Evolutionary conservation across 2,113 vertebrate genomes (phyloP), one percentile per base, ranked within the genome.

Genomic region (Cercocebus atys): DNA sequence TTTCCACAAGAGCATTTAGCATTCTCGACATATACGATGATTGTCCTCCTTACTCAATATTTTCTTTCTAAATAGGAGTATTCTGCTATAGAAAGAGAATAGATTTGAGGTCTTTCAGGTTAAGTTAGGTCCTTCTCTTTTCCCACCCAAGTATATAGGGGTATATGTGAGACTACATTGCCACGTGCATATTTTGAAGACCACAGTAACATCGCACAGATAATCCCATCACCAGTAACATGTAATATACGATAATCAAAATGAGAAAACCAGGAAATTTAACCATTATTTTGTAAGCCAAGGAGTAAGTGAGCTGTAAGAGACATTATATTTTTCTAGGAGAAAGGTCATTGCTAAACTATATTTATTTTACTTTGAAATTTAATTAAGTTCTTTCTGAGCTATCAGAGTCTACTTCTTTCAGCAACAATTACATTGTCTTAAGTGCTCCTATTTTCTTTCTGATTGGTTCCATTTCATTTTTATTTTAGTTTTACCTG

Each of bases 311-410:
- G 61, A 79, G 30, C 9, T 90, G 80, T 57, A 72, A 81, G 90
- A 83, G 85, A 66, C 55, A 57, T 43, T 47, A 38, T 23, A 57
- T 40, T 92, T 95, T 87, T 76, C 52, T 78, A 45, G 78, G 52
- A 96, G 45, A 91, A 95, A 96, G 70, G 70, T 43, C 45, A 68
- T 38, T 52, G 27, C 10, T 66, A 73, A 92, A 83, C 38, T 75
- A 9, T 90, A 95, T 81, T 82, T 97, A 96, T 88, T 94, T 86
- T 76, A 92, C 90, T 94, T 61, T 86, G 52, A 92, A 95, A 97
- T 97, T 85, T 93, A 95, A 97, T 95, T 97, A 92, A 89, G 50
- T 80, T 87, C 91, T 88, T 95, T 59, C 79, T 40, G 66, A 22
- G 25, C 45, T 72, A 89, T 75, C 35, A 70, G 68, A 94, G 72